Percentiles rank a stretch among this genome's conserved stretches.
These are phyloP conservation scores for Microcebus griseorufus DNA, from an alignment of 2,113 vertebrate genomes.

Conservation along the genomic window DNA sequence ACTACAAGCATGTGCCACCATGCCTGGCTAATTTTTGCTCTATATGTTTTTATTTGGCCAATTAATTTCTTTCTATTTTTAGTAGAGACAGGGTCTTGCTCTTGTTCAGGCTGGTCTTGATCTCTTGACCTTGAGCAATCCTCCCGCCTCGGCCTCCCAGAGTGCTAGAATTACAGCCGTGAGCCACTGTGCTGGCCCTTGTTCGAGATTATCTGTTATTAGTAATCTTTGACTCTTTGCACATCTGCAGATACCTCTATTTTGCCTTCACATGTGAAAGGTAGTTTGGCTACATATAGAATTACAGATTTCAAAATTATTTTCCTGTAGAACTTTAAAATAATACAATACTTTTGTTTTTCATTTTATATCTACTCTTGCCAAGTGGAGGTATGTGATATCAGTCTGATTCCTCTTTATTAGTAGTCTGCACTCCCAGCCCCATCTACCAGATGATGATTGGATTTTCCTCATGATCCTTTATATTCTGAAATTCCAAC, in stretches of 20 bases:
- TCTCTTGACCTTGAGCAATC: too few species aligned
- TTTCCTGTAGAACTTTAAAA: not conserved
- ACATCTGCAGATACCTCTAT: not conserved
- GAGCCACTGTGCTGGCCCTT: too few species aligned
- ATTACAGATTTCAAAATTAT: not conserved
- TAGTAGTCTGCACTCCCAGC: not conserved
- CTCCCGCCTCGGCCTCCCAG: too few species aligned
- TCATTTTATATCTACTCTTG: not conserved
- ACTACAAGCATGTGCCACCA: too few species aligned
- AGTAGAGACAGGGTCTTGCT: too few species aligned
- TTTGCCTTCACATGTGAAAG: not conserved
- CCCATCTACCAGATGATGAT: not conserved
- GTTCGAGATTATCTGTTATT: not conserved
- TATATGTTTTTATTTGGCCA: too few species aligned
- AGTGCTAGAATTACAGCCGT: too few species aligned
- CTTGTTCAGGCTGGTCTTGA: too few species aligned
- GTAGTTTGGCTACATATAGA: not conserved
- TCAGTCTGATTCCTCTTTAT: not conserved
- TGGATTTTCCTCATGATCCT: conserved; percentile 4
- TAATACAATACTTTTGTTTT: not conserved
- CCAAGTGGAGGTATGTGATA: not conserved
- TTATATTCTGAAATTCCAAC: conserved; percentile 8
- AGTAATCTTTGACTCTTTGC: not conserved
- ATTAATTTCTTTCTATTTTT: too few species aligned
- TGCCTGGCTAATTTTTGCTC: too few species aligned